phyloP scores from a whole-genome alignment of 2,113 vertebrate genomes.

The Oncorhynchus nerka region DNA sequence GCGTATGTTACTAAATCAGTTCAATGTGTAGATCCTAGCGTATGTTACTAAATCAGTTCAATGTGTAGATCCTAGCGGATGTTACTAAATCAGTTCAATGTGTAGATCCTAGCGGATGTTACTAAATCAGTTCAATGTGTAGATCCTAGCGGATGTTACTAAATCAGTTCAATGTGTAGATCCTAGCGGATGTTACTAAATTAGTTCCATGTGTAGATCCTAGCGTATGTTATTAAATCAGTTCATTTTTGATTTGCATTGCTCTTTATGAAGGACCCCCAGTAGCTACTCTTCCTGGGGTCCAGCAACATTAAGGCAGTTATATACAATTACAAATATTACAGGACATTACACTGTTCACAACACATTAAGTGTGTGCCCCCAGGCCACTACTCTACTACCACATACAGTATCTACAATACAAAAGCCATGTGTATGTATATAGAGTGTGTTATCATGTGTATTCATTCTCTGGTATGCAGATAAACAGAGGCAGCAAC shows the following conservation, averaged over 20 bases:
- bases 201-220: slow-evolving; percentile 39
- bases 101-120: slow-evolving; percentile 24
- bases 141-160: slow-evolving; percentile 17
- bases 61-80: slow-evolving; percentile 33
- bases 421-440: no score
- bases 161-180: slow-evolving; percentile 33
- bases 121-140: slow-evolving; percentile 24
- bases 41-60: background rate
- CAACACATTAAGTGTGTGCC: no score
- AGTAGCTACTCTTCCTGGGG: no score
- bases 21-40: slow-evolving; percentile 40
- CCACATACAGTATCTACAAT: no score
- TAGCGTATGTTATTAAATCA: slow-evolving; percentile 58
- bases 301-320: no score
- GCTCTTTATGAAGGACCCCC: background rate
- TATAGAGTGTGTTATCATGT: no score
- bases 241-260: slow-evolving; percentile 52
- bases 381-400: no score
- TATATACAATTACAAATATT: no score
- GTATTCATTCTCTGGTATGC: slow-evolving; percentile 57
- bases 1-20: no score
- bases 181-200: background rate
- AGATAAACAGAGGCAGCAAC: slow-evolving; percentile 48
- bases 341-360: no score
- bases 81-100: slow-evolving; percentile 8